These are phyloP conservation scores for Tenthredo mesomela DNA, from an alignment of 2,888 invertebrate species.

Conservation along the genomic window DNA sequence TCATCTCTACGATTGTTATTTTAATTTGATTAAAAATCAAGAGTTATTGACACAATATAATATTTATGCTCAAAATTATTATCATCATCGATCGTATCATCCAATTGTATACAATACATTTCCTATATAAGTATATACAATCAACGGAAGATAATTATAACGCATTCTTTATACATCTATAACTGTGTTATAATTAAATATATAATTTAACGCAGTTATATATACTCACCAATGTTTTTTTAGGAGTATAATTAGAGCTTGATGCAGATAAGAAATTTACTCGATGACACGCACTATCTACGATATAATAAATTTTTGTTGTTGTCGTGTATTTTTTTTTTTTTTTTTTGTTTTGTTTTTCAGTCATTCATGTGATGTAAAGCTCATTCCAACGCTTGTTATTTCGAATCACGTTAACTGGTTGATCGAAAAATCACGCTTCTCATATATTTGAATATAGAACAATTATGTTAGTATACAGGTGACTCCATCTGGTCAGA, in stretches of 20 bases:
- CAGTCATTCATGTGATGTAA: not conserved
- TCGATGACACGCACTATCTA: not conserved
- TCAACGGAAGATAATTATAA: not conserved
- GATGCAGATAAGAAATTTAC: not conserved
- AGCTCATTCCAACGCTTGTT: not conserved
- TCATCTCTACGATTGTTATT: not conserved
- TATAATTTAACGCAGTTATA: not conserved
- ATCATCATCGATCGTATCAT: not conserved
- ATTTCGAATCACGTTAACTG: not conserved
- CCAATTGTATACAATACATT: not conserved
- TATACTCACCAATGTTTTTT: not conserved
- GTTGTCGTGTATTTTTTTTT: not conserved
- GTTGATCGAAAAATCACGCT: not conserved
- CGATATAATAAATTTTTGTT: not conserved
- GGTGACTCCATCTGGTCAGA: conserved; percentile 27
- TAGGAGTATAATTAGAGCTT: not conserved
- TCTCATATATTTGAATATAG: conserved; percentile 9
- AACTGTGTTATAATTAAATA: not conserved
- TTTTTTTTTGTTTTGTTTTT: not conserved
- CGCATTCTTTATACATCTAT: not conserved
- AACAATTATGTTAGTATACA: not conserved
- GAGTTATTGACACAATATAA: not conserved
- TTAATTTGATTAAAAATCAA: not conserved
- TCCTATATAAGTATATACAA: too few relatives aligned
- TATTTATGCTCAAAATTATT: not conserved